Base-by-base conservation (phyloP, 2,113 vertebrate genomes). In the Oxygymnocypris stewartii region DNA sequence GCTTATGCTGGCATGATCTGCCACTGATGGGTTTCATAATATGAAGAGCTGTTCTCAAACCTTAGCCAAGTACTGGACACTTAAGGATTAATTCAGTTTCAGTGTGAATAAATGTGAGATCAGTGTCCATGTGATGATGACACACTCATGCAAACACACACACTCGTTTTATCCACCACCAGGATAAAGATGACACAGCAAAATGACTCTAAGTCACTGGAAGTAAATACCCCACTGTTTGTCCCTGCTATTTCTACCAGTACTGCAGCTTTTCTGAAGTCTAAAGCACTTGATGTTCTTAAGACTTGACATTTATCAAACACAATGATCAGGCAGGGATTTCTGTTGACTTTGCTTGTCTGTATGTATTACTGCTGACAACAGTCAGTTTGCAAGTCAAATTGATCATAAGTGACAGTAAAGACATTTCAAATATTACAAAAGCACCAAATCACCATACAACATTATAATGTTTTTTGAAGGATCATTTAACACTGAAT, bases 121-220 rank as follows among this genome's bases (percentile, higher is more conserved):
- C 40, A 28, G 59, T 47, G 40, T 31, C 79, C 79, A 81, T 81
- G 59, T 47, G 79, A 81, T 40, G 54, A 80, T 80, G 16, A 49
- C 74, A 78, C 73, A 85, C 74, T 47, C 40, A 63, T 14, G 20
- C 57, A 77, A n/a, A 18, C 25, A 76, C 37, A 77, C 23, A 77
- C n/a, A 76, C 12, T 67, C 20, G n/a, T 35, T 44, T 40, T 74
- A 37, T 47, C 81, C 44, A 71, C 65, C 84, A 84, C 25, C 37
- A 83, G 1, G 75, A 14, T 67, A 13, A 84, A 31, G 73, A 82
- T 88, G 87, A 82, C 79, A 47, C 79, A 82, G 83, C 84, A 85
- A 67, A 59, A 54, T 25, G 14, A 31, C 37, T 63, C 35, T 59
- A 57, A 23, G 76, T 57, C 28, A n/a, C 78, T 42, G 6, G 6